phyloP scores from a whole-genome alignment of 2,888 invertebrate genomes.

The Spatulosminthurus flaviceps region DNA sequence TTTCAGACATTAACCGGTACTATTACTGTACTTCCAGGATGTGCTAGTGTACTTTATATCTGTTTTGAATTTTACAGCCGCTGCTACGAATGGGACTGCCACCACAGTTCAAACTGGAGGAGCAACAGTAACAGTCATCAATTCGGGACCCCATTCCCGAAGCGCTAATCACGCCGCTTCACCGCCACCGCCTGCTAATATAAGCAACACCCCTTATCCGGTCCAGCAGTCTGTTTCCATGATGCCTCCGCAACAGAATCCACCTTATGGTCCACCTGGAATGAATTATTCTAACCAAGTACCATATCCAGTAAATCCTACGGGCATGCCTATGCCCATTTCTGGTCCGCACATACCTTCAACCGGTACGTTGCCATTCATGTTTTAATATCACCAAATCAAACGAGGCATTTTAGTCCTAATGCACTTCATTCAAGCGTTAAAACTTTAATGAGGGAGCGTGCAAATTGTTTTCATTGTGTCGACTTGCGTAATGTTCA shows the following conservation, averaged over 20 bases:
- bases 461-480: too few relatives aligned
- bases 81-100: slow-evolving; percentile 26
- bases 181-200: slow-evolving; percentile 31
- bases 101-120: slow-evolving; percentile 4
- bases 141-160: slow-evolving; percentile 47
- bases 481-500: too few relatives aligned
- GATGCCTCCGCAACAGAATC: slow-evolving; percentile 41
- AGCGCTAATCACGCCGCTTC: not conserved
- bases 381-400: too few relatives aligned
- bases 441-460: not conserved
- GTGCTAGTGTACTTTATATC: slow-evolving; percentile 16
- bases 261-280: slow-evolving; percentile 1
- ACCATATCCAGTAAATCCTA: not conserved
- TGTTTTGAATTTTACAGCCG: slow-evolving; percentile 14
- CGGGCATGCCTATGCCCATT: slow-evolving; percentile 7
- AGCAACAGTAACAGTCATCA: slow-evolving; percentile 37
- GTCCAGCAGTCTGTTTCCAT: slow-evolving; percentile 57
- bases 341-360: too few relatives aligned
- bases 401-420: not conserved
- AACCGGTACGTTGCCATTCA: too few relatives aligned
- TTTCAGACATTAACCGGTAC: too few relatives aligned
- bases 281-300: not conserved
- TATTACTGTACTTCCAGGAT: not conserved
- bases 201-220: slow-evolving; percentile 54
- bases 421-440: not conserved